Percentiles rank a stretch among this genome's conserved stretches.
These are phyloP conservation scores for Protonemura montana DNA, from an alignment of 2,888 invertebrate species.

Conservation along the genomic window DNA sequence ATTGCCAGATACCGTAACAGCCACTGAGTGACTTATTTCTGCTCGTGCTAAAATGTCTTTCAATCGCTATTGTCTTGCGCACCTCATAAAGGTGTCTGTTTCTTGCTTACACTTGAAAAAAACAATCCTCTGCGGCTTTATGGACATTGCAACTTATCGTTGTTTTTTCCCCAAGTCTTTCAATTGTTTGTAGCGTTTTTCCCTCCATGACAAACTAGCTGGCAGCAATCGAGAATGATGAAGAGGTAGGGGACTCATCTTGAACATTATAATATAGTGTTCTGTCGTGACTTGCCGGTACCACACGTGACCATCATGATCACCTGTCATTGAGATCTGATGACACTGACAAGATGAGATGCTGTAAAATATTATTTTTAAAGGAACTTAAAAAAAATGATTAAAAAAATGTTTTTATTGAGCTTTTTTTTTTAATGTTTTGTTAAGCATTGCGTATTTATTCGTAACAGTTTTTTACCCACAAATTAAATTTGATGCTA, in stretches of 20 bases:
- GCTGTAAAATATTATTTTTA: too few species aligned
- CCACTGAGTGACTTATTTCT: neutral
- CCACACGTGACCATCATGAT: neutral
- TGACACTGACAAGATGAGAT: too few species aligned
- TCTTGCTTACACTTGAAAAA: neutral
- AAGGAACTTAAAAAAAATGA: too few species aligned
- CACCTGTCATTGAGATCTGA: neutral
- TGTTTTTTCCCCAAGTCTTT: neutral
- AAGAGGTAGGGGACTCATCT: neutral
- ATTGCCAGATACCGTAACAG: too few species aligned
- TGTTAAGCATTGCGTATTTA: too few species aligned
- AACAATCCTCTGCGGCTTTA: neutral
- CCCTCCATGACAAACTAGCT: neutral
- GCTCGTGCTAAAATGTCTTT: neutral
- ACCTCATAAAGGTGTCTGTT: constrained; percentile 7
- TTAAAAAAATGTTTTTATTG: too few species aligned
- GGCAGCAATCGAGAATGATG: constrained; percentile 12
- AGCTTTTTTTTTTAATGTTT: too few species aligned
- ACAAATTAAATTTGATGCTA: too few species aligned
- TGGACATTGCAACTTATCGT: neutral
- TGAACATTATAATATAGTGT: neutral
- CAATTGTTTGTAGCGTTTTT: neutral
- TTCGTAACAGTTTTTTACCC: too few species aligned
- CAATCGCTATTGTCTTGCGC: neutral
- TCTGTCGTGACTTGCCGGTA: neutral